phyloP scores from a whole-genome alignment of 2,113 vertebrate genomes.

The Brachyhypopomus gauderio region DNA sequence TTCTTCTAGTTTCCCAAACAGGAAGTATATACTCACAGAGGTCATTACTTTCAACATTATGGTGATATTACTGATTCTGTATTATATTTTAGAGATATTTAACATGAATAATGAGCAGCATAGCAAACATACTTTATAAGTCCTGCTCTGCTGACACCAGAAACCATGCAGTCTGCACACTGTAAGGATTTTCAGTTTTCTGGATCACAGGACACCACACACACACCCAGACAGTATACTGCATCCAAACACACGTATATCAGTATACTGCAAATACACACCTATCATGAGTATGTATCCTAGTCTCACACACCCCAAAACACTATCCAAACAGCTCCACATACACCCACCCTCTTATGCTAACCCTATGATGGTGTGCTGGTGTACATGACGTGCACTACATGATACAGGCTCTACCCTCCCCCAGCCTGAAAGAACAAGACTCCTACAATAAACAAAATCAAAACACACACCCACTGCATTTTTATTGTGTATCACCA shows the following conservation, averaged over 20 bases:
- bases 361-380: too few relatives aligned
- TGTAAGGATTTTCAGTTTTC: neutral
- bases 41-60: too few relatives aligned
- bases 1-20: too few relatives aligned
- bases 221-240: neutral
- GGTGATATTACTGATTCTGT: too few relatives aligned
- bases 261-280: too few relatives aligned
- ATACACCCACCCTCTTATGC: neutral
- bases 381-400: too few relatives aligned
- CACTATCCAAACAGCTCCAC: neutral
- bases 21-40: too few relatives aligned
- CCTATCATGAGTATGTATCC: too few relatives aligned
- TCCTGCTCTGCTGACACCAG: neutral
- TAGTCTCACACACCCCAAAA: too few relatives aligned
- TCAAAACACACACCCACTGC: neutral
- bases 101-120: neutral
- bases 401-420: too few relatives aligned
- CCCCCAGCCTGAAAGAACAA: neutral
- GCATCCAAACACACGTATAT: neutral
- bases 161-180: neutral
- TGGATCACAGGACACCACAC: neutral
- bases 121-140: neutral
- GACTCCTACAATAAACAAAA: neutral
- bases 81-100: too few relatives aligned
- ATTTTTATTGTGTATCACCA: neutral